Conservation (phyloP, 2,888 invertebrate species). For the Clepsis dumicolana region DNA sequence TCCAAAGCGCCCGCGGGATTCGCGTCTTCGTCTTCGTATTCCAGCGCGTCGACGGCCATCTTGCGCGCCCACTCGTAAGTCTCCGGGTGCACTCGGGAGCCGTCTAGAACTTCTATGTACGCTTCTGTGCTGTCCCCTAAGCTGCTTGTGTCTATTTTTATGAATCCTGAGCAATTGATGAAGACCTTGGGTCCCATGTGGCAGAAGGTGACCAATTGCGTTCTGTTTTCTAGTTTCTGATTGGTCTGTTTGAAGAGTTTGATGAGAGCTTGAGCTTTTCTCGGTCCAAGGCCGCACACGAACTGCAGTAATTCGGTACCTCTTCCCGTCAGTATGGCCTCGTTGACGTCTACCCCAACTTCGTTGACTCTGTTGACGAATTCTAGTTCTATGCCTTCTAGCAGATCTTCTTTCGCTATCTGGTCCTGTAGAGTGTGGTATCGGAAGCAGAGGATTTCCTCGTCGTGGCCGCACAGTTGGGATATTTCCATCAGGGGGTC, state of each 20-base stretch:
- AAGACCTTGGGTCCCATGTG: slow-evolving; percentile 99
- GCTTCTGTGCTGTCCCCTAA: slow-evolving; percentile 97
- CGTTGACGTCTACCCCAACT: slow-evolving; percentile 98
- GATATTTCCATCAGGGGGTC: slow-evolving; percentile 98
- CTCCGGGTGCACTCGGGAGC: slow-evolving; percentile 99
- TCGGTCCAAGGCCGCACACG: slow-evolving; percentile 97
- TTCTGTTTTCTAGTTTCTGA: slow-evolving; percentile 96
- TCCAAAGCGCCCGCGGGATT: slow-evolving; percentile 99
- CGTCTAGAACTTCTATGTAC: slow-evolving; percentile 98
- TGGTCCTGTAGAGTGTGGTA: slow-evolving; percentile 96
- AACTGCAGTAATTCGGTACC: slow-evolving; percentile 97
- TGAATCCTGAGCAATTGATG: slow-evolving; percentile 99
- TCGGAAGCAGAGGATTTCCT: slow-evolving; percentile 97
- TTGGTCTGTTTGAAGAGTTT: slow-evolving; percentile 96
- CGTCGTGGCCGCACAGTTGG: slow-evolving; percentile 97
- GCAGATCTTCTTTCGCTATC: slow-evolving; percentile 93
- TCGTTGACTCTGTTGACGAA: slow-evolving; percentile 98
- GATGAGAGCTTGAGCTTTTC: slow-evolving; percentile 95
- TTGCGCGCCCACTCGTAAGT: slow-evolving; percentile 99
- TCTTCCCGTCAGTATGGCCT: slow-evolving; percentile 95
- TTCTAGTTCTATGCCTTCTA: slow-evolving; percentile 94
- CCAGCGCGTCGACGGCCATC: slow-evolving; percentile 99
- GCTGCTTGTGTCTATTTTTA: slow-evolving; percentile 98
- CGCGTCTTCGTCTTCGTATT: slow-evolving; percentile 98
- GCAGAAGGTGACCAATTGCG: slow-evolving; percentile 97